These are phyloP conservation scores for Plagodis pulveraria DNA, from an alignment of 2,888 invertebrate species.

Conservation along the genomic window DNA sequence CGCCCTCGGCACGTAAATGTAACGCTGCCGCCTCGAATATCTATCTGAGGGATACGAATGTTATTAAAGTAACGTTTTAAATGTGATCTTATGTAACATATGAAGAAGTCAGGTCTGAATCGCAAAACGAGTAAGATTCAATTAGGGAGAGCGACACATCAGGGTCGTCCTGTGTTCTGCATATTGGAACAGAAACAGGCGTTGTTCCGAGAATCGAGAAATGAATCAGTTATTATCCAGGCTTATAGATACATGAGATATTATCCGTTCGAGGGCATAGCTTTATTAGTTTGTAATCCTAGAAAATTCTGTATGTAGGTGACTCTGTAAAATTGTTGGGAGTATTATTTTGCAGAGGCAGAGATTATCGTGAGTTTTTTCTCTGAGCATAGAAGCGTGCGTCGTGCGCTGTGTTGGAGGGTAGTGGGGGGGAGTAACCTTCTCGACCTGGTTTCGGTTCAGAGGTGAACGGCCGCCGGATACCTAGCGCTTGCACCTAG, in stretches of 20 bases:
- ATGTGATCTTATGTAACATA: constrained; percentile 16
- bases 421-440: constrained; percentile 49
- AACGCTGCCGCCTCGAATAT: constrained; percentile 23
- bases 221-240: constrained; percentile 10
- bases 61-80: constrained; percentile 13
- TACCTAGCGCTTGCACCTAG: constrained; percentile 54
- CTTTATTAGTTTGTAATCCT: constrained; percentile 6
- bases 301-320: constrained; percentile 1
- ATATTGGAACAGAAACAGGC: constrained; percentile 6
- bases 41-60: constrained; percentile 19
- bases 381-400: constrained; percentile 33
- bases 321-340: constrained; percentile 8
- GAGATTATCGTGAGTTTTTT: constrained; percentile 36
- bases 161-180: not conserved
- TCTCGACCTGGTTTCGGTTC: constrained; percentile 78
- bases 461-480: constrained; percentile 74
- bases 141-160: constrained; percentile 10
- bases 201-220: constrained; percentile 9
- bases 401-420: constrained; percentile 26
- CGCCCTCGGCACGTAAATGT: constrained; percentile 24
- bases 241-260: constrained; percentile 1
- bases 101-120: constrained; percentile 8
- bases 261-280: constrained; percentile 10
- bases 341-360: constrained; percentile 20
- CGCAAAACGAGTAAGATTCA: constrained; percentile 5